phyloP scores from a whole-genome alignment of 1,140 invertebrate genomes.

The Bombyx mandarina region DNA sequence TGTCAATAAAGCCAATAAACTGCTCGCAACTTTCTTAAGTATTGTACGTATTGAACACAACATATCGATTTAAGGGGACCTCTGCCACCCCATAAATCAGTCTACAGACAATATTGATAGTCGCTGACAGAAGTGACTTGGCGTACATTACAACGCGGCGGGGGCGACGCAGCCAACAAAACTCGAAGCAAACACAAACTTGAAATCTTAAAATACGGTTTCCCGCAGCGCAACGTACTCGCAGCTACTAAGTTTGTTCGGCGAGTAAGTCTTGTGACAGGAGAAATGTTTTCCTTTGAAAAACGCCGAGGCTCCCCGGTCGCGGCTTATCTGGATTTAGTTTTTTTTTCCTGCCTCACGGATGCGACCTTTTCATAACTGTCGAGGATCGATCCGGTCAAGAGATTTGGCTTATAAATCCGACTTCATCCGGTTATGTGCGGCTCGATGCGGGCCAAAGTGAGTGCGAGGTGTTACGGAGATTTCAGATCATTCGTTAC shows the following conservation, averaged over 20 bases:
- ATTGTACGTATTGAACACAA: conserved; percentile 40
- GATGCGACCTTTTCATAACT: conserved; percentile 60
- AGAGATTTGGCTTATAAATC: conserved; percentile 47
- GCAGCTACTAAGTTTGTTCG: conserved; percentile 4
- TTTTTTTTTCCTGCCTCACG: conserved; percentile 24
- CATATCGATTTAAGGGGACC: conserved; percentile 60
- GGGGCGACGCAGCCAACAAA: no score
- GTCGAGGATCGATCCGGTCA: conserved; percentile 44
- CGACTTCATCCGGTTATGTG: conserved; percentile 26
- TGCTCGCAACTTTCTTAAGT: conserved; percentile 56
- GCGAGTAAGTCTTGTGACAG: conserved; percentile 39
- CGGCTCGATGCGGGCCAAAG: background rate
- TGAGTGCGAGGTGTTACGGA: conserved; percentile 1
- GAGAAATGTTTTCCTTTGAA: conserved; percentile 58
- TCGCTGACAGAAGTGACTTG: conserved; percentile 48
- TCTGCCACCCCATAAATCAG: conserved; percentile 60
- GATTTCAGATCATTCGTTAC: conserved; percentile 1
- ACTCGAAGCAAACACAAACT: no score
- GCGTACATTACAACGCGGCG: conserved; percentile 31
- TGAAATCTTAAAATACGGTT: background rate
- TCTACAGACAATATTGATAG: conserved; percentile 62
- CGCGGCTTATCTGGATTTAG: conserved; percentile 49
- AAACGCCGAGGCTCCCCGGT: conserved; percentile 51
- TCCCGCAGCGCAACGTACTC: conserved; percentile 1
- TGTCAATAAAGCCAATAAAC: conserved; percentile 61